Percentiles rank a stretch among this genome's conserved stretches.
Evolutionary conservation across 23 tunicate genomes (phyloP).

Genomic region (Corella eumyota): DNA sequence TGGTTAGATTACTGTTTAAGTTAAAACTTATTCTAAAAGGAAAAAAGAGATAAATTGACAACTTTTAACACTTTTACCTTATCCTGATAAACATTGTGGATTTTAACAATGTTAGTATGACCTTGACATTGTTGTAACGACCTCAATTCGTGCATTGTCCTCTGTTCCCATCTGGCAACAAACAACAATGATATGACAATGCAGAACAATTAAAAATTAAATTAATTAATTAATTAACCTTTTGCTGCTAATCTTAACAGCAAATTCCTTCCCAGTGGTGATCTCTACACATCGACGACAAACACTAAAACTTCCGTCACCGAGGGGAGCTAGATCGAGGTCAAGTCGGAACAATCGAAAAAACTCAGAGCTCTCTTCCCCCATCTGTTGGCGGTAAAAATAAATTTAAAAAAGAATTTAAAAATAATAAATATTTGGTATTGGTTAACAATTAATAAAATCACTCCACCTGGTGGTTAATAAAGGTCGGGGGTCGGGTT

Average conservation of each 20-base stretch:
- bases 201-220: background rate
- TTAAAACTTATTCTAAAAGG: too few species aligned
- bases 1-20: too few species aligned
- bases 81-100: constrained; percentile 58
- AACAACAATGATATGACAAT: background rate
- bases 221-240: constrained; percentile 14
- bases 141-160: constrained; percentile 45
- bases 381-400: constrained; percentile 3
- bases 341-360: constrained; percentile 47
- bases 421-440: background rate
- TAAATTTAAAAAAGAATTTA: too few species aligned
- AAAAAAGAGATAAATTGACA: too few species aligned
- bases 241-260: constrained; percentile 76
- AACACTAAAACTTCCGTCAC: constrained; percentile 89
- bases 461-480: constrained; percentile 7
- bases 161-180: constrained; percentile 56
- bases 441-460: too few species aligned
- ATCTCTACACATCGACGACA: constrained; percentile 63
- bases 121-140: constrained; percentile 60
- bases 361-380: constrained; percentile 36
- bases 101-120: constrained; percentile 72
- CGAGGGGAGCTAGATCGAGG: constrained; percentile 41
- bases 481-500: constrained; percentile 35
- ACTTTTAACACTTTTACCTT: too few species aligned
- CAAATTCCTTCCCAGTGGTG: constrained; percentile 59